These are phyloP conservation scores for Listrodromus nycthemerus DNA, from an alignment of 2,888 invertebrate genomes.

Conservation along the genomic window DNA sequence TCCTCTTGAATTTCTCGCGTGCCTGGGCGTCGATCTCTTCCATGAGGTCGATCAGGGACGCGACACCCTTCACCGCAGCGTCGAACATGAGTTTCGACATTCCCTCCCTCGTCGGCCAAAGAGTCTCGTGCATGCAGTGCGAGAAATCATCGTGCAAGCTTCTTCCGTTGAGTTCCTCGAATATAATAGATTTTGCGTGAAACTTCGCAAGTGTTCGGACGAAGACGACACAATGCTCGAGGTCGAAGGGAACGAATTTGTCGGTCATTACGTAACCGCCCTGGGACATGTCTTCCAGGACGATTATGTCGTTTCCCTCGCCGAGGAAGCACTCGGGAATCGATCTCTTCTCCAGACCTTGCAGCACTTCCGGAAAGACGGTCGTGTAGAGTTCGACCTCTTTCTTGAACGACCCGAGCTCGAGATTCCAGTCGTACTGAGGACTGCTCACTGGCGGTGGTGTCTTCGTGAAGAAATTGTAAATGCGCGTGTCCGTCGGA, in stretches of 20 bases:
- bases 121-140: constrained; percentile 76
- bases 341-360: constrained; percentile 66
- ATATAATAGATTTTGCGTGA: constrained; percentile 87
- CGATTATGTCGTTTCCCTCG: constrained; percentile 77
- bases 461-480: constrained; percentile 78
- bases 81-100: constrained; percentile 71
- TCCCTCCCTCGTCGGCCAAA: constrained; percentile 72
- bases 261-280: constrained; percentile 88
- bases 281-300: constrained; percentile 87
- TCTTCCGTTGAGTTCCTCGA: constrained; percentile 74
- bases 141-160: constrained; percentile 74
- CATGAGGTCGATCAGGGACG: constrained; percentile 75
- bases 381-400: constrained; percentile 77
- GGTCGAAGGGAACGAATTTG: constrained; percentile 87
- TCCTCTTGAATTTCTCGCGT: constrained; percentile 71
- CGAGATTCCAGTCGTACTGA: constrained; percentile 70
- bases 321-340: constrained; percentile 77
- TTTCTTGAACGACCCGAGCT: constrained; percentile 76
- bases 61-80: constrained; percentile 76
- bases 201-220: constrained; percentile 88
- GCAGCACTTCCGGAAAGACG: constrained; percentile 77
- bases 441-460: constrained; percentile 74
- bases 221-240: constrained; percentile 87
- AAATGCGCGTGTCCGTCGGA: constrained; percentile 69
- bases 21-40: constrained; percentile 67